A percentile compares a stretch with the other conserved stretches of the same genome.
Evolutionary conservation across 2,113 vertebrate species (phyloP).

Genomic region (Ciconia maguari): DNA sequence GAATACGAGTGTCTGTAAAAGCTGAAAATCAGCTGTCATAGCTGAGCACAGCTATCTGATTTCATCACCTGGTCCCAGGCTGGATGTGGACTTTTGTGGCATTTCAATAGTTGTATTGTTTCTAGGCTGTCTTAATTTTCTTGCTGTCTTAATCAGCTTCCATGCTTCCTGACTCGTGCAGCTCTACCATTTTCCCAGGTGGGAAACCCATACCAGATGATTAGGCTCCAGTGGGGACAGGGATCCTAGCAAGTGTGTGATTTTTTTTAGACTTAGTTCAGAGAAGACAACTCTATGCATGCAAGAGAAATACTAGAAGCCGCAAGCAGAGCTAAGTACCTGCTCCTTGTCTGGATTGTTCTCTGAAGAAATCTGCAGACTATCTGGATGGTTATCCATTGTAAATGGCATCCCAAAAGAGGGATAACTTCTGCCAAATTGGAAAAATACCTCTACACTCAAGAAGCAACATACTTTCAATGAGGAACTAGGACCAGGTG

Average conservation of each 20-base stretch:
- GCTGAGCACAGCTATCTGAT: neutral
- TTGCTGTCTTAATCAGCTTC: neutral
- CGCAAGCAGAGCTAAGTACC: neutral
- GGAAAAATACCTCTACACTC: neutral
- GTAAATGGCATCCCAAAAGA: neutral
- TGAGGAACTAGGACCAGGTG: neutral
- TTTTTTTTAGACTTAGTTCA: neutral
- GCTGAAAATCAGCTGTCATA: neutral
- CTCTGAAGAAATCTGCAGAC: neutral
- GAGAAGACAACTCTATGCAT: neutral
- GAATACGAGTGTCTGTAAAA: neutral
- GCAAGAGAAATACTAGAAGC: neutral
- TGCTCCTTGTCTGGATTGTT: neutral
- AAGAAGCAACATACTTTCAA: neutral
- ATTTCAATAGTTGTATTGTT: neutral
- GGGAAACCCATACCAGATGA: neutral
- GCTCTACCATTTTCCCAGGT: neutral
- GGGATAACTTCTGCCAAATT: neutral
- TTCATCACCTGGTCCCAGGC: neutral
- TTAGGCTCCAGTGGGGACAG: accelerated
- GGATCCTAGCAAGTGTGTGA: accelerated
- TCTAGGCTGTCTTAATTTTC: neutral
- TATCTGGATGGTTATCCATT: neutral
- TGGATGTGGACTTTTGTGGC: neutral
- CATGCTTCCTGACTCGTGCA: neutral